Conservation (phyloP, 2,797 vertebrate species). For the Mus caroli region DNA sequence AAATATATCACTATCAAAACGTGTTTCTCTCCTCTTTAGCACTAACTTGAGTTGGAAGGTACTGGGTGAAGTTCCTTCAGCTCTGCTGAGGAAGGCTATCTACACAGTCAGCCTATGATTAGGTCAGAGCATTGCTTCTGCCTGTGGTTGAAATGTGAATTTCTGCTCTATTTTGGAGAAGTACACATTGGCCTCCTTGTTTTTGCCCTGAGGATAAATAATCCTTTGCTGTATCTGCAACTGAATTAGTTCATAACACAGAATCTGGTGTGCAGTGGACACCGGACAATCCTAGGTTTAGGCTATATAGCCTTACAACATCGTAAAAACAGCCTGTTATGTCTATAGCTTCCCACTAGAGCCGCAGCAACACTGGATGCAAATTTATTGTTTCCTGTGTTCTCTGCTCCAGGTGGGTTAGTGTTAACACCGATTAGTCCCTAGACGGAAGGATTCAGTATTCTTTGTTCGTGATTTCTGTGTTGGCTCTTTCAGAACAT, state of each 20-base stretch:
- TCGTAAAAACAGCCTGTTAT: background rate
- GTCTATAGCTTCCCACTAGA: background rate
- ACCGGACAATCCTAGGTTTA: background rate
- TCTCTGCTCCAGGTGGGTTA: background rate
- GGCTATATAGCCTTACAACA: background rate
- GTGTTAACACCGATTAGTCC: background rate
- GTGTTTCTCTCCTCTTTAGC: background rate
- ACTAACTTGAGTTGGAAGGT: background rate
- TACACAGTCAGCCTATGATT: background rate
- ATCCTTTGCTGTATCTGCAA: background rate
- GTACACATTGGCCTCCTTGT: background rate
- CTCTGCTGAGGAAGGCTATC: background rate
- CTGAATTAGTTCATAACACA: background rate
- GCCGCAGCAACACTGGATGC: background rate
- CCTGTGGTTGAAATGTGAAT: slow-evolving; percentile 4
- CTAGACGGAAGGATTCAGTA: background rate
- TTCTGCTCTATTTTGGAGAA: slow-evolving; percentile 43
- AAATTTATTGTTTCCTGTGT: background rate
- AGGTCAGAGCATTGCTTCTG: slow-evolving; percentile 27
- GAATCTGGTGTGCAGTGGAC: background rate
- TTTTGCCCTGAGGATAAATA: slow-evolving; percentile 33
- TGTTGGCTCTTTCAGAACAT: background rate
- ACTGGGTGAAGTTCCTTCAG: background rate
- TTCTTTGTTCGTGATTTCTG: background rate
- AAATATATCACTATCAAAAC: background rate